These are phyloP conservation scores for Meriones unguiculatus DNA, from an alignment of 2,113 vertebrate species.

Conservation along the genomic window DNA sequence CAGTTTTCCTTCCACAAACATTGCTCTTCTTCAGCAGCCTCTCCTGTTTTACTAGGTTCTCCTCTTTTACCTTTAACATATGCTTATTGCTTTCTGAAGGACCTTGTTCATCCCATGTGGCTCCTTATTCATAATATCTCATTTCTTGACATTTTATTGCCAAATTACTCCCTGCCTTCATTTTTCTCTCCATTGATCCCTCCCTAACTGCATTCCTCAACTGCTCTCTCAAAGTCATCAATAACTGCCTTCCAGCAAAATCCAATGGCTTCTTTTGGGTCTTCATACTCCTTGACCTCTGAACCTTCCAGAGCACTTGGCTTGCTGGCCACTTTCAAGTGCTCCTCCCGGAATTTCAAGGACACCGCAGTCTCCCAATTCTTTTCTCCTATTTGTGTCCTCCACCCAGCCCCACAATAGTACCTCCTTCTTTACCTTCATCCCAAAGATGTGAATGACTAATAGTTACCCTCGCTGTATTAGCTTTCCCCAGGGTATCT, in stretches of 20 bases:
- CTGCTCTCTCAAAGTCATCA: constrained; percentile 56
- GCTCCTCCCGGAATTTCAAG: constrained; percentile 33
- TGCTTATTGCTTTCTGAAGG: not conserved
- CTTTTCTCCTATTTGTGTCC: constrained; percentile 7
- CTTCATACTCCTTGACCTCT: constrained; percentile 52
- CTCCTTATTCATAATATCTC: not conserved
- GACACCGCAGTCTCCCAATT: not conserved
- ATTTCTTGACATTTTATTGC: constrained; percentile 54
- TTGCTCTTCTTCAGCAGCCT: not conserved
- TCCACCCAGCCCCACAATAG: too few species aligned
- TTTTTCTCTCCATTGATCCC: constrained; percentile 56
- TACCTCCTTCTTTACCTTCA: constrained; percentile 40
- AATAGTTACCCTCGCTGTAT: constrained; percentile 25
- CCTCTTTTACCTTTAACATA: constrained; percentile 10
- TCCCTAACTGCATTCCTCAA: not conserved
- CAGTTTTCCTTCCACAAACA: not conserved
- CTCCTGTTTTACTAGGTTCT: not conserved
- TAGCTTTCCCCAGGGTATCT: constrained; percentile 47
- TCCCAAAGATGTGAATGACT: constrained; percentile 50
- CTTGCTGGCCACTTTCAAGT: constrained; percentile 26
- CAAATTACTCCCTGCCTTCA: constrained; percentile 57
- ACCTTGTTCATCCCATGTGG: not conserved
- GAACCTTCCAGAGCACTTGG: constrained; percentile 30
- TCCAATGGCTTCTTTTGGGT: constrained; percentile 40
- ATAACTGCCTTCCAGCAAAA: constrained; percentile 64